Percentiles rank a stretch among this genome's conserved stretches.
Conservation (phyloP, 2,113 vertebrate species). For the Budorcas taxicolor region DNA sequence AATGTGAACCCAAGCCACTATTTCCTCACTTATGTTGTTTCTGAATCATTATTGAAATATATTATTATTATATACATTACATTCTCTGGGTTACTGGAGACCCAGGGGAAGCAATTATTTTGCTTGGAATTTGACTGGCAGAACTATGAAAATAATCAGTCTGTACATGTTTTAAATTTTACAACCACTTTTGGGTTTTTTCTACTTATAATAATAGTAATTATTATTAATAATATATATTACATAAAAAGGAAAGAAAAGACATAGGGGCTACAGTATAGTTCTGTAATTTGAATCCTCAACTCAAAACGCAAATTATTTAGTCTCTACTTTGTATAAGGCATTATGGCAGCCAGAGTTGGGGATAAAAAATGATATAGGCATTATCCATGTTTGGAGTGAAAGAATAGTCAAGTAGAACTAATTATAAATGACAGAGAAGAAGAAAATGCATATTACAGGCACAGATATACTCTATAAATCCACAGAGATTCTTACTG, state of each 20-base stretch:
- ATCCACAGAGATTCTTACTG: not conserved
- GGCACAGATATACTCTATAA: not conserved
- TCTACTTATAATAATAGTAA: slow-evolving; percentile 28
- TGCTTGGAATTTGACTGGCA: slow-evolving; percentile 44
- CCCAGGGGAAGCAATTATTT: slow-evolving; percentile 25
- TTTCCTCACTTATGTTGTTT: not conserved
- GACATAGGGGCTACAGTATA: not conserved
- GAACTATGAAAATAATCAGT: slow-evolving; percentile 46
- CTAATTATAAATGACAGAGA: not conserved
- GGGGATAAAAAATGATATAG: not conserved
- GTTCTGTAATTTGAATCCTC: not conserved
- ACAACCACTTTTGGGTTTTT: not conserved
- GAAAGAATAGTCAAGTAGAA: not conserved
- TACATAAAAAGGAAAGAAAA: not conserved
- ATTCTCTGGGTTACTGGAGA: not conserved
- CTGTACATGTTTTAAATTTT: slow-evolving; percentile 40
- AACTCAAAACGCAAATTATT: not conserved
- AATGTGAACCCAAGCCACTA: not conserved
- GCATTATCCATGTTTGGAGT: not conserved
- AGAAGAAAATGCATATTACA: not conserved
- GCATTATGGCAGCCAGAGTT: not conserved
- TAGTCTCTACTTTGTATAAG: not conserved
- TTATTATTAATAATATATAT: slow-evolving; percentile 50
- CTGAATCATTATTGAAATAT: slow-evolving; percentile 13
- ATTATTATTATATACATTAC: slow-evolving; percentile 12